Percentiles rank a stretch among this genome's conserved stretches.
phyloP scores from a whole-genome alignment of 2,888 invertebrate species.

The Oligia latruncula region DNA sequence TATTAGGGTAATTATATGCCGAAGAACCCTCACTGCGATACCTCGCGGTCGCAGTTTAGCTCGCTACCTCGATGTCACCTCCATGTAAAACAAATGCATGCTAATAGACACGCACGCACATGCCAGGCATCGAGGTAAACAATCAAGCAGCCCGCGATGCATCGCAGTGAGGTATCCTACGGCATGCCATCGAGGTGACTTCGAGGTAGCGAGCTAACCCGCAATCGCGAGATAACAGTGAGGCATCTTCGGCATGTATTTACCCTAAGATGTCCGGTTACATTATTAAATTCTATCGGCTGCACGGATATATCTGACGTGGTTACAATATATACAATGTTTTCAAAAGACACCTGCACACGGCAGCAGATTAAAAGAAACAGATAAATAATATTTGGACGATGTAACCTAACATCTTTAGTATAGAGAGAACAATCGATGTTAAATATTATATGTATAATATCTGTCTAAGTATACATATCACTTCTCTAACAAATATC shows the following conservation, averaged over 20 bases:
- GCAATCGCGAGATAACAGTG: neutral
- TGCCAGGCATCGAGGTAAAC: neutral
- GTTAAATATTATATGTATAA: slow-evolving; percentile 35
- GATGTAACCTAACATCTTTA: slow-evolving; percentile 41
- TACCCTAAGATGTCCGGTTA: neutral
- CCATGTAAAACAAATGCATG: neutral
- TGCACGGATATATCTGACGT: slow-evolving; percentile 15
- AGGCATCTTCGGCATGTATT: neutral
- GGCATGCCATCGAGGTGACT: too few species aligned
- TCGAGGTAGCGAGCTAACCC: too few species aligned
- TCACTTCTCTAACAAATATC: slow-evolving; percentile 65
- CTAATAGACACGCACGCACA: neutral
- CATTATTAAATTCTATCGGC: slow-evolving; percentile 8
- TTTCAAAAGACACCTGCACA: slow-evolving; percentile 27
- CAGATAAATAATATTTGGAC: slow-evolving; percentile 45
- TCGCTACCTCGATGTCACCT: neutral
- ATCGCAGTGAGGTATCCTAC: neutral
- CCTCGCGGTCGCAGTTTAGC: neutral
- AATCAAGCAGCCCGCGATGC: neutral
- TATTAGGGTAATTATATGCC: slow-evolving; percentile 13
- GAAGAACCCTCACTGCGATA: neutral
- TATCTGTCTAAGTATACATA: slow-evolving; percentile 52
- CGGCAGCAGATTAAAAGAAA: slow-evolving; percentile 21
- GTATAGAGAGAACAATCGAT: slow-evolving; percentile 63
- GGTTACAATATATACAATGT: slow-evolving; percentile 24